phyloP scores from a whole-genome alignment of 2,797 vertebrate genomes.

The Allobates femoralis region DNA sequence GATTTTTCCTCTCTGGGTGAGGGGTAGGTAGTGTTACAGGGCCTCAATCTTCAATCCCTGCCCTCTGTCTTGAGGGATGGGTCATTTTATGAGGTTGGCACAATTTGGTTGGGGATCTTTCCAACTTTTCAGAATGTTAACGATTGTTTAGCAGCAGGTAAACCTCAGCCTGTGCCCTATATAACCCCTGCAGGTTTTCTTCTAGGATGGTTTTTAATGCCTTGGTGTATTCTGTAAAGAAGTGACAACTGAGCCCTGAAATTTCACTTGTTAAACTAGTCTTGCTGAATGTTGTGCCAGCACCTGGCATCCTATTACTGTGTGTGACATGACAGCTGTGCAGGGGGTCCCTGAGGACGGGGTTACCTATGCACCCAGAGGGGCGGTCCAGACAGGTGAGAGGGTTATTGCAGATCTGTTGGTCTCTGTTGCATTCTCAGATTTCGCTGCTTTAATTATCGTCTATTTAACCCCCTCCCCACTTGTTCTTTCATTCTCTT shows the following conservation, averaged over 20 bases:
- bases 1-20: no score
- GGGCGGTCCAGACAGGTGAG: slow-evolving; percentile 48
- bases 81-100: no score
- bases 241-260: neutral
- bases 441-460: slow-evolving; percentile 3
- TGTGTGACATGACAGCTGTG: slow-evolving; percentile 36
- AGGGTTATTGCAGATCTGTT: slow-evolving; percentile 14
- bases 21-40: no score
- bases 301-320: neutral
- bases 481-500: neutral
- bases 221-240: neutral
- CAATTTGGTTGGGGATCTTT: neutral
- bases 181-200: neutral
- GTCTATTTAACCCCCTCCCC: neutral
- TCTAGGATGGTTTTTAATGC: neutral
- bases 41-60: no score
- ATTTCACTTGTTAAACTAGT: slow-evolving; percentile 5
- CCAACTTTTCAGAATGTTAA: neutral
- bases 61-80: no score
- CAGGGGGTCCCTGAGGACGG: slow-evolving; percentile 28
- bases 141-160: no score
- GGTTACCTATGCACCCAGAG: slow-evolving; percentile 27
- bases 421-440: slow-evolving; percentile 4
- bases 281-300: neutral
- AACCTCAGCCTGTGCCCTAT: neutral